Evolutionary conservation across 2,113 vertebrate genomes (phyloP).

Genomic region (Nothobranchius kuhntae): DNA sequence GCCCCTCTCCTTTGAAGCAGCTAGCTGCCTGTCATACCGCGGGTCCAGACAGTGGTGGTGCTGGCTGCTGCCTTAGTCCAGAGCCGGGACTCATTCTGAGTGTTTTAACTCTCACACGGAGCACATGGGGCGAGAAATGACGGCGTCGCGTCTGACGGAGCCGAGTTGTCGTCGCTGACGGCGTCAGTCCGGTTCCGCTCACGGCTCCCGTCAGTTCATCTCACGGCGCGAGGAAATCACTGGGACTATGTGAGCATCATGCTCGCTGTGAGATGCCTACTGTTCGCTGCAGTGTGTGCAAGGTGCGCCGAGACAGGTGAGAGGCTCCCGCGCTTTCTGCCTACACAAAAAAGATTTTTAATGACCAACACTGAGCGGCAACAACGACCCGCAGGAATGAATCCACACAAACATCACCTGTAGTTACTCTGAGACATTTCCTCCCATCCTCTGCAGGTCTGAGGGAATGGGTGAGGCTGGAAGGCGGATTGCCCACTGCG

Average conservation of each 20-base stretch:
- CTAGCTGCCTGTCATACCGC: no score
- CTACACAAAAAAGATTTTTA: no score
- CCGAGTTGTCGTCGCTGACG: constrained; percentile 34
- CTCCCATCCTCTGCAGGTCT: constrained; percentile 45
- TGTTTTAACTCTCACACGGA: constrained; percentile 12
- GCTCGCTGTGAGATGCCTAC: constrained; percentile 80
- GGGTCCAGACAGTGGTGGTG: constrained; percentile 1
- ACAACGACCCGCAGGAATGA: neutral
- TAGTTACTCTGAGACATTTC: no score
- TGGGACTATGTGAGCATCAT: constrained; percentile 84
- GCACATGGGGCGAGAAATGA: constrained; percentile 47
- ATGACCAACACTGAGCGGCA: neutral
- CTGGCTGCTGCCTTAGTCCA: neutral
- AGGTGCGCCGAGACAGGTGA: constrained; percentile 79
- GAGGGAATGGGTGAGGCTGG: constrained; percentile 55
- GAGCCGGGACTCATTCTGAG: constrained; percentile 1
- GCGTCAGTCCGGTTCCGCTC: constrained; percentile 23
- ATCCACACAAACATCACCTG: no score
- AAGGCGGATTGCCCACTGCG: constrained; percentile 50
- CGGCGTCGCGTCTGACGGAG: constrained; percentile 24
- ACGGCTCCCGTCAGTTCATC: constrained; percentile 25
- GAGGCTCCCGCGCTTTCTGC: constrained; percentile 13
- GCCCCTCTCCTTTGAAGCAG: constrained; percentile 12
- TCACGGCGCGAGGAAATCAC: constrained; percentile 59
- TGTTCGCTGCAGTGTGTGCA: constrained; percentile 77